phyloP scores from a whole-genome alignment of 2,888 invertebrate species.

The Lysandra coridon region DNA sequence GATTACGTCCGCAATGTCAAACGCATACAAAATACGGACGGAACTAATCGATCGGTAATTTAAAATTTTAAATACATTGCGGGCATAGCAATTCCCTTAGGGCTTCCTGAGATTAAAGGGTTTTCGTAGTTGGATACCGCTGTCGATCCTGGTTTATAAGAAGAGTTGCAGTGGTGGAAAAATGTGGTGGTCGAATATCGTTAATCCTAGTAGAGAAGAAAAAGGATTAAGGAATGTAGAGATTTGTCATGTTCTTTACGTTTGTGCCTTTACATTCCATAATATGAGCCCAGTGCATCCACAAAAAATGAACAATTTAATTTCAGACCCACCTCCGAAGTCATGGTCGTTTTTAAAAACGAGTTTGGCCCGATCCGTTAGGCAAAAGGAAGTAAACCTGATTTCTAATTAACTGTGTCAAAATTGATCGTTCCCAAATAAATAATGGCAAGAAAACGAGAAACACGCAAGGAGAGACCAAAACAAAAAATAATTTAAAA shows the following conservation, averaged over 20 bases:
- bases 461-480: not conserved
- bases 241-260: too few relatives aligned
- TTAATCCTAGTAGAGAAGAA: not conserved
- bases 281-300: too few relatives aligned
- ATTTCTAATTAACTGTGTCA: slow-evolving; percentile 21
- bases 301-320: not conserved
- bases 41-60: too few relatives aligned
- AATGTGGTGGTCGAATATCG: not conserved
- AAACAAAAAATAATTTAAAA: slow-evolving; percentile 3
- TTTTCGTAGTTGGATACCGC: not conserved
- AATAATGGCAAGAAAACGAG: not conserved
- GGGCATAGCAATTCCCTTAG: not conserved
- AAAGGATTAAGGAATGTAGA: not conserved
- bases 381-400: not conserved
- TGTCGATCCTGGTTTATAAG: not conserved
- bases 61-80: too few relatives aligned
- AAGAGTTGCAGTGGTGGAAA: not conserved
- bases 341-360: not conserved
- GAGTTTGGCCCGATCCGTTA: not conserved
- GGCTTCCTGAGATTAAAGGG: not conserved
- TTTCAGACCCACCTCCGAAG: not conserved
- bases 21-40: too few relatives aligned
- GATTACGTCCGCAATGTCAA: too few relatives aligned
- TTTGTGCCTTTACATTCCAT: not conserved
- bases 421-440: not conserved